Conservation (phyloP, 2,113 vertebrate species). For the Pica pica region DNA sequence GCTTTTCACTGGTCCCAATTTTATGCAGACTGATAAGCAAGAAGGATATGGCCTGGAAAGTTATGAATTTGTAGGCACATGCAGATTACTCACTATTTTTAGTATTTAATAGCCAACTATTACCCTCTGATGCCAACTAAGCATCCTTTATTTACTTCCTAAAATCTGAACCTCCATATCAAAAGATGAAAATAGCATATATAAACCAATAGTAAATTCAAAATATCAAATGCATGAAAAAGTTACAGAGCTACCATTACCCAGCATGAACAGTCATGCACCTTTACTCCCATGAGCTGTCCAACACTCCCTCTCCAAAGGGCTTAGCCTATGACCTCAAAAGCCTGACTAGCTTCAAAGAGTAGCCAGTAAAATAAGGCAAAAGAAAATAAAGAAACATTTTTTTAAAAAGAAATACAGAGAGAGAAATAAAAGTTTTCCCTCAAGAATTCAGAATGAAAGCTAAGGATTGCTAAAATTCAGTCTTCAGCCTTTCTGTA, state of each 20-base stretch:
- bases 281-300: not conserved
- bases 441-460: not conserved
- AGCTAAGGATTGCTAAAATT: not conserved
- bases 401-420: accelerated
- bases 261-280: not conserved
- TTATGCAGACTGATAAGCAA: not conserved
- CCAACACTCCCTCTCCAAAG: not conserved
- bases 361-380: not conserved
- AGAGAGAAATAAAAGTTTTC: not conserved
- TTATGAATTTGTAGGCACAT: not conserved
- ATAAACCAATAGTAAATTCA: not conserved
- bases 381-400: not conserved
- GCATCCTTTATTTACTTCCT: not conserved
- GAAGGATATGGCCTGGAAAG: not conserved
- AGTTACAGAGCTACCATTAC: not conserved
- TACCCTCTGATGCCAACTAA: not conserved
- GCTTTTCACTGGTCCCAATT: not conserved
- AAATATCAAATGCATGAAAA: not conserved
- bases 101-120: not conserved
- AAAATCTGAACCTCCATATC: not conserved
- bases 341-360: not conserved
- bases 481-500: not conserved
- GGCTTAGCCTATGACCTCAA: not conserved
- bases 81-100: not conserved
- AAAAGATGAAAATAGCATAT: not conserved